Percentiles rank a stretch among this genome's conserved stretches.
Evolutionary conservation across 2,888 invertebrate species (phyloP).

Genomic region (Unio pictorum): DNA sequence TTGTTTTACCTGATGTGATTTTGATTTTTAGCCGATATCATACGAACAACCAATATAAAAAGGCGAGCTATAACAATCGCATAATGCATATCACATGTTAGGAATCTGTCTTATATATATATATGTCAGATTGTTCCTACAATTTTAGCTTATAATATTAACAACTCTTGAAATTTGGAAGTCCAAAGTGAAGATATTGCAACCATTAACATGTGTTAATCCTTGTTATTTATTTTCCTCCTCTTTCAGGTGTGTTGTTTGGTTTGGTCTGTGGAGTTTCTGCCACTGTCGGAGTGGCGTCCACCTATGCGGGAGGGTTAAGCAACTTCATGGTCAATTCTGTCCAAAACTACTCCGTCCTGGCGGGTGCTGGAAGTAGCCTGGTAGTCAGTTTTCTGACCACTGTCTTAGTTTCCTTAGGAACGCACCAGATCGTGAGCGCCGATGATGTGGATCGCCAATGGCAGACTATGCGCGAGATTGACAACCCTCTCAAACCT

Average conservation of each 20-base stretch:
- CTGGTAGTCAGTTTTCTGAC: slow-evolving; percentile 49
- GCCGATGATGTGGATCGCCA: slow-evolving; percentile 35
- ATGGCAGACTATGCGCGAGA: slow-evolving; percentile 53
- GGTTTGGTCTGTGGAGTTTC: slow-evolving; percentile 49
- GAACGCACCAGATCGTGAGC: slow-evolving; percentile 44
- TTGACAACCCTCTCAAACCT: slow-evolving; percentile 58
- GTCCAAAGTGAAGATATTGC: no score
- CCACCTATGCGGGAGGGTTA: slow-evolving; percentile 52
- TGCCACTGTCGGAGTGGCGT: slow-evolving; percentile 43
- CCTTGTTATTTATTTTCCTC: background rate
- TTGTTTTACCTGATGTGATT: no score
- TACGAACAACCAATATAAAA: no score
- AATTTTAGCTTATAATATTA: no score
- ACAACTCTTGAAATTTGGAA: no score
- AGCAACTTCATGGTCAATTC: slow-evolving; percentile 49
- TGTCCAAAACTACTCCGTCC: slow-evolving; percentile 47
- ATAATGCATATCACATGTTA: no score
- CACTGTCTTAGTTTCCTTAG: slow-evolving; percentile 54
- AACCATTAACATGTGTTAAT: no score
- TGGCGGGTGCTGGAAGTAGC: slow-evolving; percentile 53
- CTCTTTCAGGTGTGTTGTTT: slow-evolving; percentile 44
- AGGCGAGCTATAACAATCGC: no score
- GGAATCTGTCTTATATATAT: no score
- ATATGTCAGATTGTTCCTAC: no score
- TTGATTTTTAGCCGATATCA: no score